Conservation (phyloP, 2,888 invertebrate genomes). For the Cybosia mesomella region DNA sequence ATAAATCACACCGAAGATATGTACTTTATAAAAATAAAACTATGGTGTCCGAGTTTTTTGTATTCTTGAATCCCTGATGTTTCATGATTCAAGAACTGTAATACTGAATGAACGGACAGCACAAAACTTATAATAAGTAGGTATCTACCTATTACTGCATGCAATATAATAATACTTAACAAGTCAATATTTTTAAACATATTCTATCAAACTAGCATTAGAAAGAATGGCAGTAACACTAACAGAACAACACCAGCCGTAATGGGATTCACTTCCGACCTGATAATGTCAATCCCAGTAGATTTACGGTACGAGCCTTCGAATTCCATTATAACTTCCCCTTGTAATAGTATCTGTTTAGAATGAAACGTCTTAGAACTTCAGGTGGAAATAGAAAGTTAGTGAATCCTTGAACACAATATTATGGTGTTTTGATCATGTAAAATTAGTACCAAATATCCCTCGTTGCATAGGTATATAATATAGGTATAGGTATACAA, state of each 20-base stretch:
- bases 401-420: not conserved
- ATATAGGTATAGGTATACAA: no score
- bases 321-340: conserved; percentile 42
- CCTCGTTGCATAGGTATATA: not conserved
- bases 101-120: no score
- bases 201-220: not conserved
- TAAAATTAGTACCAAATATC: conserved; percentile 16
- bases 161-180: not conserved
- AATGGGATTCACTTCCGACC: conserved; percentile 31
- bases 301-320: conserved; percentile 36
- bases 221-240: not conserved
- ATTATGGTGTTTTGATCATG: conserved; percentile 18
- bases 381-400: conserved; percentile 10
- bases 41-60: no score
- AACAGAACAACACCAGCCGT: conserved; percentile 8
- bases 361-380: conserved; percentile 14
- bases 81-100: no score
- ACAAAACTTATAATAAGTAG: no score
- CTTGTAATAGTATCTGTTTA: conserved; percentile 22
- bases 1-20: no score
- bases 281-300: conserved; percentile 41
- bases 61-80: no score
- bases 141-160: no score
- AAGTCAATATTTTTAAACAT: not conserved
- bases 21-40: no score